Conservation (phyloP, 1,140 invertebrate species). For the Akabosia matsudoensis region DNA sequence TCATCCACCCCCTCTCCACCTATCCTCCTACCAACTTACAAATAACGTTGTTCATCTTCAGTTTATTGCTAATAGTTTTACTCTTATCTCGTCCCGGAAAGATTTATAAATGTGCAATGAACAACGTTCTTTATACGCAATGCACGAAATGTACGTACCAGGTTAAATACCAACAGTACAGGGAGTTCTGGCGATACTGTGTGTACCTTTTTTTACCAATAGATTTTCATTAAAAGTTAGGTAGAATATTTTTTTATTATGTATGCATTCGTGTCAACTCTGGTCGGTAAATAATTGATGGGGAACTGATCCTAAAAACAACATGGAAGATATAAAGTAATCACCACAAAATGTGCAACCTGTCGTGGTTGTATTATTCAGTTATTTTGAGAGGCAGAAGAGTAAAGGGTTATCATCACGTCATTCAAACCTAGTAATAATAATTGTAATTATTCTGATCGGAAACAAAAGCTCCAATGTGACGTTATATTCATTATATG, state of each 20-base stretch:
- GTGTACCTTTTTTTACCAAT: not conserved
- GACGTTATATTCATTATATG: not conserved
- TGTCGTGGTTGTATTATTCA: not conserved
- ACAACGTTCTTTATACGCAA: not conserved
- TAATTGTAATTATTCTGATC: not conserved
- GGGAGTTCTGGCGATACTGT: not conserved
- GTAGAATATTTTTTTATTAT: not conserved
- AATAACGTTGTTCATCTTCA: not conserved
- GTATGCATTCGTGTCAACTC: conserved; percentile 20
- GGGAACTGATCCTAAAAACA: not conserved
- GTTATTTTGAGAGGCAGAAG: not conserved
- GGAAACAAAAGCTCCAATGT: not conserved
- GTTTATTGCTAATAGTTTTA: not conserved
- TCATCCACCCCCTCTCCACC: not conserved
- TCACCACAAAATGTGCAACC: not conserved
- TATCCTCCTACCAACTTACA: not conserved
- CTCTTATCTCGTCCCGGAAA: conserved; percentile 6
- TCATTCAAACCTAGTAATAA: not conserved
- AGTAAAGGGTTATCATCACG: conserved; percentile 4
- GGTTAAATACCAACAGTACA: too few relatives aligned
- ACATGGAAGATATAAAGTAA: conserved; percentile 6
- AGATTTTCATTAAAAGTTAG: not conserved
- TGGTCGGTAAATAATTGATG: not conserved
- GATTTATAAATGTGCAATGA: not conserved
- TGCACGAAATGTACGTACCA: too few relatives aligned